Percentiles rank a stretch among this genome's conserved stretches.
Evolutionary conservation across 2,888 invertebrate genomes (phyloP).

Genomic region (Euproctis similis): DNA sequence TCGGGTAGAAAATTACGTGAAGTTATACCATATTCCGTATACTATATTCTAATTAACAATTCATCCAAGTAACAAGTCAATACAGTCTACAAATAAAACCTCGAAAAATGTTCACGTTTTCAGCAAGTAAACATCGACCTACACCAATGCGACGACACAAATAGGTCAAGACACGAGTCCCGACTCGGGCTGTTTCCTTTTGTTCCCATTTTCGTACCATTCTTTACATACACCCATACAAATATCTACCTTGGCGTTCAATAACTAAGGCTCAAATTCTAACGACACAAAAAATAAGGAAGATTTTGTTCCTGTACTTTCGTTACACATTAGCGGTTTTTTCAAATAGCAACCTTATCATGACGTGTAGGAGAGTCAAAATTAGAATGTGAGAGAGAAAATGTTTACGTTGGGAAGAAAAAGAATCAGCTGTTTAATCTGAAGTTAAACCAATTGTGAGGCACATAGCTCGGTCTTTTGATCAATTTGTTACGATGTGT

Average conservation of each 20-base stretch:
- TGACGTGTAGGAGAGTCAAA: not conserved
- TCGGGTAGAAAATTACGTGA: too few relatives aligned
- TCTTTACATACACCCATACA: conserved; percentile 9
- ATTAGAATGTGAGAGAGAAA: not conserved
- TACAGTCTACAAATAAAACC: not conserved
- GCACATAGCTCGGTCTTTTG: conserved; percentile 15
- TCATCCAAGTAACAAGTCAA: too few relatives aligned
- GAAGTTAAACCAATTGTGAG: conserved; percentile 23
- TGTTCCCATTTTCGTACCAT: conserved; percentile 30
- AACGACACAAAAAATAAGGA: conserved; percentile 1
- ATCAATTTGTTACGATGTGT: conserved; percentile 5
- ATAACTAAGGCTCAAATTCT: conserved; percentile 8
- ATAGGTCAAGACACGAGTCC: conserved; percentile 49
- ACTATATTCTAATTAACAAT: too few relatives aligned
- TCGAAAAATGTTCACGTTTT: conserved; percentile 1
- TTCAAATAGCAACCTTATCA: conserved; percentile 2
- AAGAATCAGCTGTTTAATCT: conserved; percentile 29
- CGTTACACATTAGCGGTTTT: not conserved
- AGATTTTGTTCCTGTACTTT: conserved; percentile 7
- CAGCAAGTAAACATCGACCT: conserved; percentile 34
- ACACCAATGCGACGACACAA: conserved; percentile 43
- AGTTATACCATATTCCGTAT: too few relatives aligned
- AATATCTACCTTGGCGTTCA: conserved; percentile 11
- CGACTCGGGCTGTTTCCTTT: conserved; percentile 30
- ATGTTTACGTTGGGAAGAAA: conserved; percentile 15